These are phyloP conservation scores for Chrysolina americana DNA, from an alignment of 2,888 invertebrate genomes.

Conservation along the genomic window DNA sequence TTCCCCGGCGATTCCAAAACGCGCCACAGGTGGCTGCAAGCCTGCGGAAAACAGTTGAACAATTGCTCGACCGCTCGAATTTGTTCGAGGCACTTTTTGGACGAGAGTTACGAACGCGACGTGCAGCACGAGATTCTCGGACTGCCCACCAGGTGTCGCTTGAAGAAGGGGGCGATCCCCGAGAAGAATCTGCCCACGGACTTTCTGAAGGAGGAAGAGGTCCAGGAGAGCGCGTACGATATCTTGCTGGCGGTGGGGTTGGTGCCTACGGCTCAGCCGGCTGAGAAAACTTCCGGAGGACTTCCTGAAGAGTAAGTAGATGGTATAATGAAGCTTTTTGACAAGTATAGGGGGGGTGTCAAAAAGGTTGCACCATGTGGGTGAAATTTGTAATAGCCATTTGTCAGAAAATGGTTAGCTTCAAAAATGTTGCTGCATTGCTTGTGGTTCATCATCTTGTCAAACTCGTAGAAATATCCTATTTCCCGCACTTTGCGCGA, in stretches of 20 bases:
- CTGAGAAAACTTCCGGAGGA: slow-evolving; percentile 61
- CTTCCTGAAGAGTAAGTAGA: slow-evolving; percentile 68
- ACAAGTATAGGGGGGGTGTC: no score
- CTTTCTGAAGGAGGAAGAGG: slow-evolving; percentile 60
- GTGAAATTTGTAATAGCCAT: no score
- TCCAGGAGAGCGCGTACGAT: slow-evolving; percentile 67
- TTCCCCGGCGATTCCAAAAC: slow-evolving; percentile 73
- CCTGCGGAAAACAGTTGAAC: slow-evolving; percentile 71
- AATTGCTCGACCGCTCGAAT: slow-evolving; percentile 74
- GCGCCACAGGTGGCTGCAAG: slow-evolving; percentile 71
- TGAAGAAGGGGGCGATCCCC: slow-evolving; percentile 72
- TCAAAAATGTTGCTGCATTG: no score
- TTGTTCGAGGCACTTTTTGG: slow-evolving; percentile 72
- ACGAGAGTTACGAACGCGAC: slow-evolving; percentile 72
- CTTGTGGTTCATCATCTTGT: no score
- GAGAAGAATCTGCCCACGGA: slow-evolving; percentile 60
- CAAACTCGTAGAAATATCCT: no score
- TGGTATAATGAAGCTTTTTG: no score
- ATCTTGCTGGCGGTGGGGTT: slow-evolving; percentile 73
- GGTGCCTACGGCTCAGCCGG: slow-evolving; percentile 66
- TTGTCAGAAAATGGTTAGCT: no score
- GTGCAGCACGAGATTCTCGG: slow-evolving; percentile 73
- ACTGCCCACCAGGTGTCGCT: slow-evolving; percentile 71
- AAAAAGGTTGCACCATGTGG: no score
- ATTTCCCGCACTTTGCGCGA: no score